A percentile compares a stretch with the other conserved stretches of the same genome.
Conservation (phyloP, 2,888 invertebrate species). For the Erebia epiphron region DNA sequence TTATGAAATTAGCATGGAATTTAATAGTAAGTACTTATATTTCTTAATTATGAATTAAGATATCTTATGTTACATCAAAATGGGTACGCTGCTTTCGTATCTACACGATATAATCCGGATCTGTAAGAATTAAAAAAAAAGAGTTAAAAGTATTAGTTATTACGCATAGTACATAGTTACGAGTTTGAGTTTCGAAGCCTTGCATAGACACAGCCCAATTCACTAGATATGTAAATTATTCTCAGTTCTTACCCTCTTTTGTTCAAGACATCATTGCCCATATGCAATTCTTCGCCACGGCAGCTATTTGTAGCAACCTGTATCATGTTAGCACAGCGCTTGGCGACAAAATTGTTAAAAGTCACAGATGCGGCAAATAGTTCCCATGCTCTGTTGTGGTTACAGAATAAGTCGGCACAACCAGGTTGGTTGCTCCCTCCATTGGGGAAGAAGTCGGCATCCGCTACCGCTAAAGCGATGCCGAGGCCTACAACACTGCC, state of each 20-base stretch:
- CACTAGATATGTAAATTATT: background rate
- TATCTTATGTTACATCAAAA: background rate
- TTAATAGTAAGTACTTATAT: too few relatives aligned
- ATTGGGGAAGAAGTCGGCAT: slow-evolving; percentile 7
- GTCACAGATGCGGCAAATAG: background rate
- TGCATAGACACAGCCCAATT: background rate
- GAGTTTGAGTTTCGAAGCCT: background rate
- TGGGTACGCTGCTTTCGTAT: slow-evolving; percentile 1
- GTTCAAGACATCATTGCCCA: slow-evolving; percentile 2
- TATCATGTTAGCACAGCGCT: background rate
- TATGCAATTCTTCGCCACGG: background rate
- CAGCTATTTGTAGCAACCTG: background rate
- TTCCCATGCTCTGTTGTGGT: slow-evolving; percentile 2
- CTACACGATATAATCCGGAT: slow-evolving; percentile 6
- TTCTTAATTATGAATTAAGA: background rate
- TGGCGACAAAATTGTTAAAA: background rate
- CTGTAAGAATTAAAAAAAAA: background rate
- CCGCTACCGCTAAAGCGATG: background rate
- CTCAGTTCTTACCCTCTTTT: background rate
- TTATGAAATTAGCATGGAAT: background rate
- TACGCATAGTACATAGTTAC: too few relatives aligned
- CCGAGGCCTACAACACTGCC: background rate
- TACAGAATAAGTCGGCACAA: background rate
- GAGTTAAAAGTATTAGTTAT: background rate
- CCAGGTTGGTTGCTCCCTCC: slow-evolving; percentile 2